Evolutionary conservation across 2,797 vertebrate genomes (phyloP).

Genomic region (Sebastes cheni): DNA sequence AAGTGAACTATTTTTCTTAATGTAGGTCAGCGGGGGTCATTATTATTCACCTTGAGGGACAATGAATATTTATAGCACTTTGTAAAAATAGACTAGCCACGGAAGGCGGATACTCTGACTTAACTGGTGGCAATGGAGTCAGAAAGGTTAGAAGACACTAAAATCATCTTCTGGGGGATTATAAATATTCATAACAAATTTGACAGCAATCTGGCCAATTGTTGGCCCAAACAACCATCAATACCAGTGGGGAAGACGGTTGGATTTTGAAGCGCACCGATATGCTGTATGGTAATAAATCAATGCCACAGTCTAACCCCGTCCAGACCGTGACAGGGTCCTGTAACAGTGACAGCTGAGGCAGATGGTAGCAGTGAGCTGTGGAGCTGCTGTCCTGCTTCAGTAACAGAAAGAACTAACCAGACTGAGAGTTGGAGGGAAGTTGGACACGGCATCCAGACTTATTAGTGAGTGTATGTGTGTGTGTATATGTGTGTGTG

Average conservation of each 20-base stretch:
- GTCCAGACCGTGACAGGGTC: slow-evolving; percentile 5
- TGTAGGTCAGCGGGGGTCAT: background rate
- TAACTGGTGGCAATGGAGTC: background rate
- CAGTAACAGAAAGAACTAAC: slow-evolving; percentile 5
- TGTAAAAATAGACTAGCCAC: background rate
- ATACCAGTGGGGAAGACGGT: background rate
- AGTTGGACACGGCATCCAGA: slow-evolving; percentile 15
- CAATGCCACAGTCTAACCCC: background rate
- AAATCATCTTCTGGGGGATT: background rate
- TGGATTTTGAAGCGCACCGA: background rate
- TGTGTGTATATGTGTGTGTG: background rate
- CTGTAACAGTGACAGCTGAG: slow-evolving; percentile 23
- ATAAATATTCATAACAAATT: slow-evolving; percentile 22
- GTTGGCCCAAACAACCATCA: background rate
- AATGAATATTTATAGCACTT: slow-evolving; percentile 12
- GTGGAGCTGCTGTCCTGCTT: slow-evolving; percentile 12
- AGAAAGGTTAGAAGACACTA: slow-evolving; percentile 2
- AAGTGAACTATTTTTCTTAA: background rate
- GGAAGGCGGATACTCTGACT: background rate
- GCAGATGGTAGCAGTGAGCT: slow-evolving; percentile 10
- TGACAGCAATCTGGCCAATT: background rate
- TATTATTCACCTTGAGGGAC: background rate
- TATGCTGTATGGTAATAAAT: background rate
- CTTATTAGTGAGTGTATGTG: background rate
- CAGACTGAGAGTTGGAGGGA: background rate